Evolutionary conservation across 1,140 invertebrate genomes (phyloP).

Genomic region (Phenacoccus solenopsis): DNA sequence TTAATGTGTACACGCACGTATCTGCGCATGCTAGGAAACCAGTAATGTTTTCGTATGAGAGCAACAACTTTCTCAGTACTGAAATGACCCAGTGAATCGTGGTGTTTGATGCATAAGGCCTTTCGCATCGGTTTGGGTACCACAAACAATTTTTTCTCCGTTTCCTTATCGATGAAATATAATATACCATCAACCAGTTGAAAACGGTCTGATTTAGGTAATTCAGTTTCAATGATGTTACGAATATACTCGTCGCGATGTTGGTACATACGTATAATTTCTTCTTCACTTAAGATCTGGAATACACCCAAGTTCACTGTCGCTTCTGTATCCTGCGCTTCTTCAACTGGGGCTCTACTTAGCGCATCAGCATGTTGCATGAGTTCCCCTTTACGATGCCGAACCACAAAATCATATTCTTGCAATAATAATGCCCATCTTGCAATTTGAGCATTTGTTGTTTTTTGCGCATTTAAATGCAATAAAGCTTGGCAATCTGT

Average conservation of each 20-base stretch:
- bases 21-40: background rate
- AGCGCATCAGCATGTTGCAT: conserved; percentile 33
- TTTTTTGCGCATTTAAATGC: background rate
- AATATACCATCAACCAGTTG: background rate
- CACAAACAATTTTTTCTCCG: background rate
- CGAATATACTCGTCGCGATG: background rate
- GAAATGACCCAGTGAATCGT: background rate
- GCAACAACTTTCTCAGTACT: background rate
- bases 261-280: background rate
- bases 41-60: background rate
- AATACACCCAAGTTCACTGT: background rate
- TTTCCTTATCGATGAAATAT: background rate
- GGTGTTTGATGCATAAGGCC: background rate
- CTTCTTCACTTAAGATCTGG: background rate
- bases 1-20: background rate
- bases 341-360: conserved; percentile 25
- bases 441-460: conserved; percentile 28
- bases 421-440: conserved; percentile 31
- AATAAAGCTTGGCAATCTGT: conserved; percentile 8
- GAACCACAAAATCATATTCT: conserved; percentile 27
- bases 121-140: background rate
- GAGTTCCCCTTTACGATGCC: conserved; percentile 26
- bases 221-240: background rate
- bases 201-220: background rate
- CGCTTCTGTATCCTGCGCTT: background rate